Percentiles rank a stretch among this genome's conserved stretches.
phyloP scores from a whole-genome alignment of 2,797 vertebrate species.

The Lacerta agilis region DNA sequence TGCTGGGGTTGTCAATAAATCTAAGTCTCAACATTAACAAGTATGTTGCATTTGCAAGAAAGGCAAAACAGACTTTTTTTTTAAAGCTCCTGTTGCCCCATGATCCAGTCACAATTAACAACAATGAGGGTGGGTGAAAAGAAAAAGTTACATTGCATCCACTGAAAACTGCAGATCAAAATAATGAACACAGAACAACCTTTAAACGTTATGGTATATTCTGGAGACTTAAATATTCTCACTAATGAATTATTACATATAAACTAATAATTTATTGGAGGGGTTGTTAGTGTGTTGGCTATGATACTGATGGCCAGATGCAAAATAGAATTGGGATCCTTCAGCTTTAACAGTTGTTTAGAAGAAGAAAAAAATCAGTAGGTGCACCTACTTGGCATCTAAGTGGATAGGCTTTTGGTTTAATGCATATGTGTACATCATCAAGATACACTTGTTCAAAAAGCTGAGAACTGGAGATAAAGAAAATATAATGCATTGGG shows the following conservation, averaged over 20 bases:
- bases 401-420: not conserved
- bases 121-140: not conserved
- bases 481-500: not conserved
- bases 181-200: not conserved
- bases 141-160: not conserved
- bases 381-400: too few relatives aligned
- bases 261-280: too few relatives aligned
- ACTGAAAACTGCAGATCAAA: not conserved
- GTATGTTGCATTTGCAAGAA: not conserved
- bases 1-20: too few relatives aligned
- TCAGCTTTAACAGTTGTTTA: too few relatives aligned
- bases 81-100: not conserved
- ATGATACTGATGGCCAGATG: too few relatives aligned
- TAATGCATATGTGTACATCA: too few relatives aligned
- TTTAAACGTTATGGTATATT: not conserved
- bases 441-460: not conserved
- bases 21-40: not conserved
- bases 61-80: not conserved
- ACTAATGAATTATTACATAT: not conserved
- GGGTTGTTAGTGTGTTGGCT: too few relatives aligned
- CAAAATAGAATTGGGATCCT: too few relatives aligned
- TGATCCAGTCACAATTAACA: not conserved
- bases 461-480: not conserved
- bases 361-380: too few relatives aligned
- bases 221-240: not conserved